Conservation (phyloP, 2,113 vertebrate species). For the Psittacara wagleri region DNA sequence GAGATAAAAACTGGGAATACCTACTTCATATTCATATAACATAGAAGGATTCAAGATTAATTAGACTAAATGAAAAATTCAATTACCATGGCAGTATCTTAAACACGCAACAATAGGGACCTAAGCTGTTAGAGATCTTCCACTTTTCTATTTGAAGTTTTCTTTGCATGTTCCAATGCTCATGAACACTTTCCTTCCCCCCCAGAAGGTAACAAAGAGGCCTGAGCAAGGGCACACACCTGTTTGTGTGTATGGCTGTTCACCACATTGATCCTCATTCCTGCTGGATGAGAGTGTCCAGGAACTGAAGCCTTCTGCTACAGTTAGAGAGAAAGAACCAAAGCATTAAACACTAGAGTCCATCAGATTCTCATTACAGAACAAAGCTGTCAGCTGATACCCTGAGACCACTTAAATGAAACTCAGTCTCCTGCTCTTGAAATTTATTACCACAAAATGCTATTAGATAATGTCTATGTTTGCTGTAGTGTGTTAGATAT, state of each 20-base stretch:
- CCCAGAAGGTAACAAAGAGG: not conserved
- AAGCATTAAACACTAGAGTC: not conserved
- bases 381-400: not conserved
- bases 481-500: not conserved
- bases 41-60: not conserved
- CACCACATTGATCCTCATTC: constrained; percentile 84
- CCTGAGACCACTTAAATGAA: not conserved
- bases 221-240: constrained; percentile 42
- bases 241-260: constrained; percentile 78
- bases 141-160: not conserved
- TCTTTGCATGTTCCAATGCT: not conserved
- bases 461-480: not conserved
- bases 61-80: not conserved
- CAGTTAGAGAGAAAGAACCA: constrained; percentile 42
- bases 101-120: rapidly evolving
- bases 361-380: not conserved
- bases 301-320: constrained; percentile 74
- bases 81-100: not conserved
- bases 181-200: not conserved
- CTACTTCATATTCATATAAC: not conserved
- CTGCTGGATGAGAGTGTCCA: constrained; percentile 71
- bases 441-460: not conserved
- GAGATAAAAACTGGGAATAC: not conserved
- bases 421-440: not conserved
- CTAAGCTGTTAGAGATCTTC: not conserved